phyloP scores from a whole-genome alignment of 2,888 invertebrate genomes.

The Eupithecia dodoneata region DNA sequence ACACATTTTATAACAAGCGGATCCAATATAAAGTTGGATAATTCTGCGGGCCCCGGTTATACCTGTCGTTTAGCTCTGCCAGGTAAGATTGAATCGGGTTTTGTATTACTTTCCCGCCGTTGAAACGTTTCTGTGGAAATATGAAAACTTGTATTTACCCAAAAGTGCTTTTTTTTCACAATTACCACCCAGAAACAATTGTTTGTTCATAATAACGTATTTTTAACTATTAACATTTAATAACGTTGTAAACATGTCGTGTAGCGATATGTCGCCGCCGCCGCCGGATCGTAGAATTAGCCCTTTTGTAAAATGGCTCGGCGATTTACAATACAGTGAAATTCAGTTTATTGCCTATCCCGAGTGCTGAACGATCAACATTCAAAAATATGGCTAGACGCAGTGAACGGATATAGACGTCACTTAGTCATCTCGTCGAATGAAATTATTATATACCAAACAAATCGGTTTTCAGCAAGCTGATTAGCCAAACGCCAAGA shows the following conservation, averaged over 20 bases:
- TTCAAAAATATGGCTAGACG: too few relatives aligned
- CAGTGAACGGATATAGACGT: too few relatives aligned
- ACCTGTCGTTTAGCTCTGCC: conserved; percentile 17
- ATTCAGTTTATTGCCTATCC: neutral
- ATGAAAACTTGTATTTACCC: neutral
- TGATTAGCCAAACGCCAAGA: neutral
- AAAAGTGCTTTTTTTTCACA: too few relatives aligned
- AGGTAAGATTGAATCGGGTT: conserved; percentile 6
- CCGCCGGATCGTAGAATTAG: too few relatives aligned
- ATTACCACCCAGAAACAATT: too few relatives aligned
- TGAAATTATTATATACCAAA: neutral
- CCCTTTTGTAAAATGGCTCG: too few relatives aligned
- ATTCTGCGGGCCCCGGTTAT: conserved; percentile 13
- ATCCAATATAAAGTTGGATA: conserved; percentile 39
- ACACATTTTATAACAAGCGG: conserved; percentile 34
- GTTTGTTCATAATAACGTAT: neutral
- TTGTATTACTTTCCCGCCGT: neutral
- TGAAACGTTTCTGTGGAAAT: neutral
- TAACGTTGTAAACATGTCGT: too few relatives aligned
- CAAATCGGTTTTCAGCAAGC: neutral
- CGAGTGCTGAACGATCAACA: neutral
- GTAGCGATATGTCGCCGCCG: too few relatives aligned
- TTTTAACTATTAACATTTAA: too few relatives aligned
- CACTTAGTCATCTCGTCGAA: neutral
- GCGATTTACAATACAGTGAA: too few relatives aligned